Evolutionary conservation across 2,113 vertebrate genomes (phyloP).

Genomic region (Saccopteryx bilineata): DNA sequence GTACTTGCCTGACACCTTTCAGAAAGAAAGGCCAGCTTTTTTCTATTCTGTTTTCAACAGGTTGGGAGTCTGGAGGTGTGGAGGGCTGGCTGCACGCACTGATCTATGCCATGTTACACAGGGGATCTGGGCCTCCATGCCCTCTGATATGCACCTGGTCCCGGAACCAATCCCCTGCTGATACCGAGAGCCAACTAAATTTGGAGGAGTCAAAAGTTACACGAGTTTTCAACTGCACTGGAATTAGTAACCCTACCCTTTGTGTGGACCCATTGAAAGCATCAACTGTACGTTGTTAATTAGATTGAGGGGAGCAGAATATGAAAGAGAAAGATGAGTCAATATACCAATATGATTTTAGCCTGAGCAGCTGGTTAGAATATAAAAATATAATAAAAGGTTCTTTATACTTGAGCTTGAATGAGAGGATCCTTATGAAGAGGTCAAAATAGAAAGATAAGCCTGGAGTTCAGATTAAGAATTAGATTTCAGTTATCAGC

Average conservation of each 20-base stretch:
- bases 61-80: background rate
- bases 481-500: constrained; percentile 12
- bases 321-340: background rate
- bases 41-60: background rate
- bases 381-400: background rate
- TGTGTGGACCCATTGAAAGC: background rate
- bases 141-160: background rate
- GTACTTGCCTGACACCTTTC: background rate
- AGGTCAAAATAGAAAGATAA: background rate
- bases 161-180: background rate
- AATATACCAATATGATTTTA: background rate
- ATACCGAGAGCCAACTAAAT: background rate
- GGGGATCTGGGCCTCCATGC: background rate
- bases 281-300: background rate
- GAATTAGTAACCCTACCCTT: background rate
- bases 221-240: background rate
- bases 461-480: constrained; percentile 26
- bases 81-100: background rate
- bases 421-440: background rate
- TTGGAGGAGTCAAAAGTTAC: background rate
- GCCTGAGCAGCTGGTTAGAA: background rate
- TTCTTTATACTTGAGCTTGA: constrained; percentile 37
- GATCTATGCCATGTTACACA: background rate
- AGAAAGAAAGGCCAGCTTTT: background rate
- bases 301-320: background rate